Evolutionary conservation across 2,113 vertebrate species (phyloP), one percentile per base, ranked within the genome.

Genomic region (Podiceps cristatus): DNA sequence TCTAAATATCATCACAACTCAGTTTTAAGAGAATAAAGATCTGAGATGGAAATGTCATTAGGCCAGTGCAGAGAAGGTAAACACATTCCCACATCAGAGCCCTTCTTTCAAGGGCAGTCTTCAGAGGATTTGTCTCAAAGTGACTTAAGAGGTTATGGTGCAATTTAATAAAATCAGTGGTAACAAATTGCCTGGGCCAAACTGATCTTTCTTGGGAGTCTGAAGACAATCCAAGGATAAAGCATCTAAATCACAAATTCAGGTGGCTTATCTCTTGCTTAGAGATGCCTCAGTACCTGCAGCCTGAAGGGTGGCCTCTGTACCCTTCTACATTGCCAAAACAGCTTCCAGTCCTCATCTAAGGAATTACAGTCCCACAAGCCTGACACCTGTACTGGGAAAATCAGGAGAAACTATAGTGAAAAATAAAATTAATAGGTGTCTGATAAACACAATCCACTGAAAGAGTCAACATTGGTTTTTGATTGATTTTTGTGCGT

Each of bases 381-480:
- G 20, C 19, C 44, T 52, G 24, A 31, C 17, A 62, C 35, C 35
- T 40, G 12, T 35, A 28, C 40, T 20, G 13, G 37, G 50, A 64
- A 81, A 81, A 59, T 23, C 12, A 22, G 25, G 13, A 53, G 29
- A 90, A 58, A 31, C 17, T 20, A 24, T 19, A 86, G 14, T 12
- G 24, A 76, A 52, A 64, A 47, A 5, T 44, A 33, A 62, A 35
- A 52, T 28, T 45, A 64, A 47, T 11, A 27, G 50, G 40, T 40
- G 29, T 2, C 24, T n/a, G 33, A 50, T 9, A 80, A 89, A n/a
- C 7, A 20, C 2, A 0, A 56, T 28, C 15, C 5, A 40, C 19
- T 18, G 13, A 16, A 82, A 64, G 3, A 55, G 10, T 42, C 24
- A 42, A 19, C 23, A 15, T 4, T 5, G 5, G 3, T 0, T 1